phyloP scores from a whole-genome alignment of 2,888 invertebrate genomes.

The Synanthedon tipuliformis region DNA sequence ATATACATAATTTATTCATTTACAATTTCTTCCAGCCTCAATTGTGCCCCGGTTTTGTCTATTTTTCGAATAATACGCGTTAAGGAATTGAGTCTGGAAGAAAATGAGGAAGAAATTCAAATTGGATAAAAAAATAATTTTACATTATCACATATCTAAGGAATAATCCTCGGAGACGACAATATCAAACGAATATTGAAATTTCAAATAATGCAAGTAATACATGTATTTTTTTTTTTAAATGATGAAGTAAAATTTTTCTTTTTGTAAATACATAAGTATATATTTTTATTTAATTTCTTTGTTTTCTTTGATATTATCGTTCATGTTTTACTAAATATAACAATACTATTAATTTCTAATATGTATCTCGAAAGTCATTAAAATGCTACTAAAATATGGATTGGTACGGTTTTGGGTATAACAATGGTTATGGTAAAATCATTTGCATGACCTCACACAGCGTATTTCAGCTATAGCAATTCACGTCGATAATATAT shows the following conservation, averaged over 20 bases:
- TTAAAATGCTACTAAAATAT: constrained; percentile 1
- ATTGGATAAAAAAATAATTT: constrained; percentile 25
- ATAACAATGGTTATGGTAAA: constrained; percentile 19
- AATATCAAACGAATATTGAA: constrained; percentile 31
- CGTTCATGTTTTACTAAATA: background rate
- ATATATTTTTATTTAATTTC: background rate
- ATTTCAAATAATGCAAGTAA: background rate
- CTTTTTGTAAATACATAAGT: background rate
- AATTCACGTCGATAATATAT: no score
- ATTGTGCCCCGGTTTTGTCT: background rate
- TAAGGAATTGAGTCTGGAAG: constrained; percentile 36
- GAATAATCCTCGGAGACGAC: constrained; percentile 34
- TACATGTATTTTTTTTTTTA: background rate
- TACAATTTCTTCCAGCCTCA: constrained; percentile 3
- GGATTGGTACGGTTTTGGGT: constrained; percentile 14
- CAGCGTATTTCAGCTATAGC: no score
- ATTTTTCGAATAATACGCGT: constrained; percentile 11
- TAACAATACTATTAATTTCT: background rate
- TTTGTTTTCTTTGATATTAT: background rate
- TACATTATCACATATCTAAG: constrained; percentile 25
- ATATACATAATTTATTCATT: constrained; percentile 1
- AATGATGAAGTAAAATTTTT: background rate
- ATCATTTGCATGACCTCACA: constrained; percentile 20
- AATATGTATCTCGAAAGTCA: background rate
- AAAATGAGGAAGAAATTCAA: constrained; percentile 15